These are phyloP conservation scores for Aphelinus certus DNA, from an alignment of 1,140 invertebrate genomes.

Conservation along the genomic window DNA sequence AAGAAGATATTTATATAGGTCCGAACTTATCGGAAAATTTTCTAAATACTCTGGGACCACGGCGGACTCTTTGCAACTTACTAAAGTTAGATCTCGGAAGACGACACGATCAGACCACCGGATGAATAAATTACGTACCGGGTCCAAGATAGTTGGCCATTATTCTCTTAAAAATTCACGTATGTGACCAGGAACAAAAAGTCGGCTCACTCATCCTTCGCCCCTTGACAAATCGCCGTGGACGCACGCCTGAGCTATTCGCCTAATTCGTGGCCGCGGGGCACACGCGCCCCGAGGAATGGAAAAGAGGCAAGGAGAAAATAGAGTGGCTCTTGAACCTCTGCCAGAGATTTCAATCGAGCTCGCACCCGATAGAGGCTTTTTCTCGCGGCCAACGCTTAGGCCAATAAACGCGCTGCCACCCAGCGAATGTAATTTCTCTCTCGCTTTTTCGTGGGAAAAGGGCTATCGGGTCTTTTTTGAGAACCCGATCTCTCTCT, in stretches of 20 bases:
- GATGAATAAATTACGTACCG: constrained; percentile 13
- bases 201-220: neutral
- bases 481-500: neutral
- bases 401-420: constrained; percentile 43
- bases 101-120: neutral
- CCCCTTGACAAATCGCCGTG: constrained; percentile 20
- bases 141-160: neutral
- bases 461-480: neutral
- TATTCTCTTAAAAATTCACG: constrained; percentile 26
- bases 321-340: constrained; percentile 47
- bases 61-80: too few species aligned
- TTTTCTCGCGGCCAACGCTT: constrained; percentile 44
- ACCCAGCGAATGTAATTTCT: constrained; percentile 7
- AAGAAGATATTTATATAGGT: too few species aligned
- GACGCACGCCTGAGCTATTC: neutral
- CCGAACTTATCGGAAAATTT: too few species aligned
- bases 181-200: constrained; percentile 1
- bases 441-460: neutral
- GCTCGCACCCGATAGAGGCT: constrained; percentile 46
- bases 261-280: constrained; percentile 18
- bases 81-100: too few species aligned
- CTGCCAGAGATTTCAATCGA: constrained; percentile 58
- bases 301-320: too few species aligned
- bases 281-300: too few species aligned
- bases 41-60: too few species aligned